Evolutionary conservation across 2,797 vertebrate species (phyloP), one percentile per base, ranked within the genome.

Genomic region (Gambelia wislizenii): DNA sequence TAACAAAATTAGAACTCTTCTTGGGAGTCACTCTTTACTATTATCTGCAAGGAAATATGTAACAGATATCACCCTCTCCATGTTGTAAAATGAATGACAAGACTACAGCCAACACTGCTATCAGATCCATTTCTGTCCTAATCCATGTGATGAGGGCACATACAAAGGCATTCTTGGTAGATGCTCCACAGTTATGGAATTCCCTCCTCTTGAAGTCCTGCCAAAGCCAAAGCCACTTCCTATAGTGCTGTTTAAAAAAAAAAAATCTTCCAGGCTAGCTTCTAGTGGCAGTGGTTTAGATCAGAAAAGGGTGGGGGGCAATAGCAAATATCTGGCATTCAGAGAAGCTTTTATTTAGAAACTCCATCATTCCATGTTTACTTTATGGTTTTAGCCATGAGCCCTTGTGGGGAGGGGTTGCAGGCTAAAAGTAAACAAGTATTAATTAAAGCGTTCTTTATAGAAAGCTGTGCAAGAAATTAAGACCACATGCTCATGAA

Each of bases 381-480:
- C 76, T 85, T 78, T 64, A 75, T 75, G 56, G 78, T 44, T 36
- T 89, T 64, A 67, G 56, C 88, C 61, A 74, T 4, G n/a, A 81
- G 88, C 25, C 69, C 49, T 22, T 25, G 42, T 22, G 33, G 83
- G 67, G 6, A 12, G 16, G 6, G 56, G 30, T 54, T 76, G 27
- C 42, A 85, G n/a, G 49, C 42, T 52, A 89, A 78, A 77, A 84
- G 77, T 80, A 49, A 74, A 85, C 69, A 85, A 39, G 67, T 54
- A 81, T 61, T 81, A 74, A 85, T 81, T 49, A 89, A 79, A 39
- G n/a, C n/a, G 39, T 39, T 54, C 36, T 82, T 85, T 89, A 52
- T 16, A 54, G 84, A 85, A 81, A 85, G 77, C 70, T 64, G 18
- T 81, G 54, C 1, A 18, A 52, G 33, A 82, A 86, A 86, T 82